Base-by-base conservation (phyloP, 2,797 vertebrate genomes). In the Siniperca scherzeri region DNA sequence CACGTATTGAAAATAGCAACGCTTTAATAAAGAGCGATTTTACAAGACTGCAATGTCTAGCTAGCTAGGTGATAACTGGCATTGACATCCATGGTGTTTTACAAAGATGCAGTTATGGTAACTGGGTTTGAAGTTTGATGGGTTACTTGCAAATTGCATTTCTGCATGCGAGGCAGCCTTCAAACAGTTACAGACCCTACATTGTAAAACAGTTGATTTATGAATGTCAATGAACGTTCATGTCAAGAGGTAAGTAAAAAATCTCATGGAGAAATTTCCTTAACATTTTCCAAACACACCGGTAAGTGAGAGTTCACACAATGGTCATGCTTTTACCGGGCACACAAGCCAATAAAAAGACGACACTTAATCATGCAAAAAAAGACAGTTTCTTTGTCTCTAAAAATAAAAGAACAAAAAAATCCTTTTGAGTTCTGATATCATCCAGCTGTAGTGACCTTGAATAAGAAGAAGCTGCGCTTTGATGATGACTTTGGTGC, bases 401-500 rank as follows among this genome's bases (percentile, higher is more conserved):
- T 70, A 64, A 82, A 90, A 89, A 70, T 50, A 89, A 93, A 89
- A 82, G 42, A 82, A 82, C 25, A 14, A 85, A 88, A 87, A 82
- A 74, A 76, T 80, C 84, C 71, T 86, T 91, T 91, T 83, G 86
- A 91, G 89, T 93, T 94, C 89, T 91, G 90, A 91, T 93, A 92
- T 89, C 91, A 92, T 94, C 93, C 91, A 90, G 93, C 91, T 91
- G 10, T 93, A 85, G 92, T 94, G 92, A 94, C 91, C 92, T 94
- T 93, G 93, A 94, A 92, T 91, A 93, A 94, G 94, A 93, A 95
- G 92, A 95, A 95, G 95, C 95, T 95, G 95, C 94, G 93, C 95
- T 90, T 94, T 94, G 94, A 95, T 93, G 94, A 94, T 95, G 95
- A 95, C 95, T 95, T 95, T 95, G 95, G 95, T 95, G 95, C 95